Conservation (phyloP, 1,140 invertebrate genomes). For the Pollicipes pollicipes region DNA sequence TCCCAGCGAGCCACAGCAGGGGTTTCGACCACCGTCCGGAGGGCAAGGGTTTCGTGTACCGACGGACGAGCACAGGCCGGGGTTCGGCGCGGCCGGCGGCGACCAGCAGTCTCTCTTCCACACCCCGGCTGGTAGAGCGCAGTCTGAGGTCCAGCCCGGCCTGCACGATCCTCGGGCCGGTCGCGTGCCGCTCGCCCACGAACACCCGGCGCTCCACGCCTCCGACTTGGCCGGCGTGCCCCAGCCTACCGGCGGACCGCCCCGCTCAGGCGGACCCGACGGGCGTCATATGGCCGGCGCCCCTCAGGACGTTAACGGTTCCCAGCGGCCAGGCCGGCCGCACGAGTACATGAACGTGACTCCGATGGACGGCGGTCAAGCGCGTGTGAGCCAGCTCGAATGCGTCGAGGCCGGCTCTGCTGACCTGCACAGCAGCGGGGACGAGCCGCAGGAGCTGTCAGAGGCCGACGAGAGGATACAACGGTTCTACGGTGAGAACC, state of each 20-base stretch:
- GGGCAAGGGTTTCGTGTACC: not conserved
- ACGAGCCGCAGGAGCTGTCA: slow-evolving; percentile 28
- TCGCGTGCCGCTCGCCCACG: too few relatives aligned
- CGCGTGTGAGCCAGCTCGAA: not conserved
- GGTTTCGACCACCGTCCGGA: not conserved
- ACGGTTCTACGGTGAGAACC: slow-evolving; percentile 34
- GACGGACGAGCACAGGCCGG: not conserved
- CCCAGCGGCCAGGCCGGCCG: not conserved
- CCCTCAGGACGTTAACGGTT: too few relatives aligned
- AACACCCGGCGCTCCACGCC: not conserved
- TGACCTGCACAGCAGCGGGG: slow-evolving; percentile 17
- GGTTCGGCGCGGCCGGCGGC: not conserved
- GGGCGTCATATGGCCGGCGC: too few relatives aligned
- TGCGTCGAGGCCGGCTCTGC: slow-evolving; percentile 9
- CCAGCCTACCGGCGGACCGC: not conserved
- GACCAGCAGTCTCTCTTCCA: not conserved
- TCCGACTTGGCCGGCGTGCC: slow-evolving; percentile 8
- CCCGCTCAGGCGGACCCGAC: too few relatives aligned
- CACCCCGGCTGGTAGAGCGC: not conserved
- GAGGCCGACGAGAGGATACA: slow-evolving; percentile 41
- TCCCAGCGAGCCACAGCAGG: not conserved
- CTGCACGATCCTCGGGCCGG: too few relatives aligned
- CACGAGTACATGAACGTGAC: slow-evolving; percentile 8
- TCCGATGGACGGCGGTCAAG: slow-evolving; percentile 11
- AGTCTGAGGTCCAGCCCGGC: not conserved